Conservation (phyloP, 2,888 invertebrate genomes). For the Cantharis rustica region DNA sequence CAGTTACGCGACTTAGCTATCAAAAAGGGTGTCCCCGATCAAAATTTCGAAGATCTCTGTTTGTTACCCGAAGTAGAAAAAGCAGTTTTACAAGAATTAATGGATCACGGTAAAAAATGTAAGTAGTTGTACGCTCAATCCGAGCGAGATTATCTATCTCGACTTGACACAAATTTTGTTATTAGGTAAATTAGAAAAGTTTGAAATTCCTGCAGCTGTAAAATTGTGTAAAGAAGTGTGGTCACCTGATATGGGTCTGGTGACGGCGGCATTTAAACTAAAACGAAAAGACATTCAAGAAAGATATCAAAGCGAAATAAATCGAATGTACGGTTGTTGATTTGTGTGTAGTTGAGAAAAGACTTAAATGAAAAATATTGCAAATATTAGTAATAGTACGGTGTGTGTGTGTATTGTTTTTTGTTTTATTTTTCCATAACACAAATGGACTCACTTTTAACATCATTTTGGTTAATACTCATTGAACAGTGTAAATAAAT, state of each 20-base stretch:
- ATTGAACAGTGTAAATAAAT: neutral
- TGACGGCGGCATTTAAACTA: constrained; percentile 97
- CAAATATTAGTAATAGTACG: neutral
- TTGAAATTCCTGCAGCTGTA: constrained; percentile 89
- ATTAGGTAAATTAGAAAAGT: constrained; percentile 84
- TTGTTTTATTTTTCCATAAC: neutral
- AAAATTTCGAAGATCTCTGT: constrained; percentile 78
- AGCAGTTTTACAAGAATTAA: constrained; percentile 80
- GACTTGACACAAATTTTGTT: neutral
- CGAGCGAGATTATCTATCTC: neutral
- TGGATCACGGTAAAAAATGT: constrained; percentile 87
- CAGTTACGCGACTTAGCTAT: constrained; percentile 74
- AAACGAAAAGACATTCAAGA: constrained; percentile 96
- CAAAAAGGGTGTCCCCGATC: constrained; percentile 63
- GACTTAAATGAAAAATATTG: constrained; percentile 6
- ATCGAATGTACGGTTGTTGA: constrained; percentile 93
- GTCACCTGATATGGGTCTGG: constrained; percentile 97
- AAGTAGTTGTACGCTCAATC: constrained; percentile 52
- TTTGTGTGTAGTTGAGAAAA: constrained; percentile 41
- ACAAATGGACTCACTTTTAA: neutral
- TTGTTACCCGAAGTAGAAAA: constrained; percentile 72
- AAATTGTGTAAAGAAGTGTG: constrained; percentile 90
- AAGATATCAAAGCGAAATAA: constrained; percentile 89
- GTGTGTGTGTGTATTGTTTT: neutral
- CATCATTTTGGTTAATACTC: neutral